Evolutionary conservation across 2,888 invertebrate genomes (phyloP), one percentile per base, ranked within the genome.

Genomic region (Pristionchus arcanus): DNA sequence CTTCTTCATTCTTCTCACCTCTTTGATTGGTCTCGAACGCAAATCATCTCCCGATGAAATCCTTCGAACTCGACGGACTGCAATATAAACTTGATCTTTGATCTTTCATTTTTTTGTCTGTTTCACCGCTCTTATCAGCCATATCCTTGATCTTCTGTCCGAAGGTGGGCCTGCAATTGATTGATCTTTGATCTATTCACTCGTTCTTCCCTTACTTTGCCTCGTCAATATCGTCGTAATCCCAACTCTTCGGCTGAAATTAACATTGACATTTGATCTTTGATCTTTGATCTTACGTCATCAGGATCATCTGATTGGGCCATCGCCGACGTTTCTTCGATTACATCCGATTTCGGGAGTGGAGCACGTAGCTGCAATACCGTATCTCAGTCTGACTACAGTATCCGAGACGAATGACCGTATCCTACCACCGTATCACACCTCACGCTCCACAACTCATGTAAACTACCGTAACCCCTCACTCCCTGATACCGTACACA

Each of bases 181-280:
- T n/a, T 68, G 34, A 71, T 31, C 31, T 34, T 71, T 34, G 31
- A 37, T 77, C 37, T 77, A 19, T 31, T 37, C 25, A 42, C 42
- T 13, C 25, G 1, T 21, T 25, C 11, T 42, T 77, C 77, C 4
- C 81, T 81, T 53, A 28, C 63, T 42, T 49, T 49, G 42, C n/a
- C 4, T 53, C 81, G 9, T 49, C 49, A 2, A n/a, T n/a, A 3
- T 81, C 81, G 3, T 49, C 49, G 28, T 81, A 81, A 28, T 81
- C 81, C 81, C 81, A 81, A 28, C 81, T 81, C 28, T 71, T 71
- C 68, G 68, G 68, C 68, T 71, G 68, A 13, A 71, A 71, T 71
- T 3, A 16, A 71, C 68, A 19, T 21, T 7, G n/a, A n/a, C n/a
- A 49, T 49, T 13, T 49, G 42, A 49, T 49, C 42, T 49, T 63